phyloP scores from a whole-genome alignment of 2,888 invertebrate genomes.

The Gymnocheta viridis region DNA sequence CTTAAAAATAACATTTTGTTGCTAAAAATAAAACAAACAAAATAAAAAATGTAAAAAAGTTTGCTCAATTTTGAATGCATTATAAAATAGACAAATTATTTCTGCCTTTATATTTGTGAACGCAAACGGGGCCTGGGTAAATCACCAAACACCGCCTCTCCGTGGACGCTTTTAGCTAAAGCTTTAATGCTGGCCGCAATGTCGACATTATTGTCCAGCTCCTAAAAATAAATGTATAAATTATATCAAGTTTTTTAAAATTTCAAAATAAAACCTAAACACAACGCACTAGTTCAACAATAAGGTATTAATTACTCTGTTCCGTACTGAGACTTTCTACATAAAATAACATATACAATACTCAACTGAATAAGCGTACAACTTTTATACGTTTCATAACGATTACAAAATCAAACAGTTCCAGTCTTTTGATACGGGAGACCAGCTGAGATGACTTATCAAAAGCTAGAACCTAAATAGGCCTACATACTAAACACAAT shows the following conservation, averaged over 20 bases:
- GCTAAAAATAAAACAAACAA: conserved; percentile 50
- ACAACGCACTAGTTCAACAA: no score
- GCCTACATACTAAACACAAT: no score
- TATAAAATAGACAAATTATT: conserved; percentile 26
- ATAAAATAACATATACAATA: no score
- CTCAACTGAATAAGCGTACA: no score
- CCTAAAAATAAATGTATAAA: conserved; percentile 75
- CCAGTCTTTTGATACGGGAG: no score
- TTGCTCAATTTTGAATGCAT: conserved; percentile 32
- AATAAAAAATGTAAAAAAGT: conserved; percentile 24
- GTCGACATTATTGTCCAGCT: conserved; percentile 86
- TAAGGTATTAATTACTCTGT: no score
- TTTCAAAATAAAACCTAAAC: no score
- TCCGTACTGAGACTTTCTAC: no score
- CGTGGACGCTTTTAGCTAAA: conserved; percentile 94
- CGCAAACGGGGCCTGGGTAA: conserved; percentile 92
- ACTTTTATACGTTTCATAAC: no score
- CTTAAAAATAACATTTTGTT: conserved; percentile 53
- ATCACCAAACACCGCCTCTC: conserved; percentile 93
- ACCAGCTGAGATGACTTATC: no score
- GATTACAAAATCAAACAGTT: no score
- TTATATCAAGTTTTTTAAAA: not conserved
- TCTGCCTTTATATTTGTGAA: conserved; percentile 87
- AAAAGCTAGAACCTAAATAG: no score
- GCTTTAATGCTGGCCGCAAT: conserved; percentile 96